Evolutionary conservation across 1,140 invertebrate genomes (phyloP).

Genomic region (Macrobrachium nipponense): DNA sequence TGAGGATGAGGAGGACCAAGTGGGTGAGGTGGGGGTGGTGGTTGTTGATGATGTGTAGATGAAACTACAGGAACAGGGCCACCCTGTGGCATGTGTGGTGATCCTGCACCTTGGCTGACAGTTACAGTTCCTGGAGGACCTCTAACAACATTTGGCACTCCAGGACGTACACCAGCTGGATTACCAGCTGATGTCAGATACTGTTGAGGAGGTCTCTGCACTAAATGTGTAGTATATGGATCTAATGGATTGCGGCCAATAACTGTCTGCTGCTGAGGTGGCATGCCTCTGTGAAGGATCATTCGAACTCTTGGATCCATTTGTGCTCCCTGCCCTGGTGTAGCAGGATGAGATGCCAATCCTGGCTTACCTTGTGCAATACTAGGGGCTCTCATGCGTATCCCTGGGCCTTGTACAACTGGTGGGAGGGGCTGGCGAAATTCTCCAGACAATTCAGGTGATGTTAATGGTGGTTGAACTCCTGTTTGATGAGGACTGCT

Average conservation of each 20-base stretch:
- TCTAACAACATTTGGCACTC: constrained; percentile 39
- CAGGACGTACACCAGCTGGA: constrained; percentile 39
- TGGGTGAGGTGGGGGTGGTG: constrained; percentile 20
- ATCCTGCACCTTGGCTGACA: constrained; percentile 47
- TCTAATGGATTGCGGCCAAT: constrained; percentile 33
- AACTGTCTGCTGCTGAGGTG: constrained; percentile 41
- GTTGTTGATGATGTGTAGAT: constrained; percentile 41
- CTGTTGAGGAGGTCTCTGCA: constrained; percentile 45
- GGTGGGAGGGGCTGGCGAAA: constrained; percentile 50
- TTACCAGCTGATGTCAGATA: constrained; percentile 28
- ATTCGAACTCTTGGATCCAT: constrained; percentile 47
- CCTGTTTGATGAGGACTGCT: constrained; percentile 18
- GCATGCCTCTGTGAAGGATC: constrained; percentile 31
- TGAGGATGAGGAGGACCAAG: constrained; percentile 27
- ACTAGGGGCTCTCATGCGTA: constrained; percentile 40
- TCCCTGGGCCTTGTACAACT: constrained; percentile 9
- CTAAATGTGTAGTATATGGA: constrained; percentile 30
- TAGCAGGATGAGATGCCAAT: constrained; percentile 28
- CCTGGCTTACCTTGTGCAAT: constrained; percentile 36
- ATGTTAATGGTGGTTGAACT: constrained; percentile 21
- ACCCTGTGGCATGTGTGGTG: constrained; percentile 30
- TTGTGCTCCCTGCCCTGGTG: constrained; percentile 31
- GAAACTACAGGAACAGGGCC: constrained; percentile 43
- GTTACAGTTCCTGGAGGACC: constrained; percentile 42
- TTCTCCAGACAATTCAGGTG: constrained; percentile 43